These are phyloP conservation scores for Nezara viridula DNA, from an alignment of 2,888 invertebrate species.

Conservation along the genomic window DNA sequence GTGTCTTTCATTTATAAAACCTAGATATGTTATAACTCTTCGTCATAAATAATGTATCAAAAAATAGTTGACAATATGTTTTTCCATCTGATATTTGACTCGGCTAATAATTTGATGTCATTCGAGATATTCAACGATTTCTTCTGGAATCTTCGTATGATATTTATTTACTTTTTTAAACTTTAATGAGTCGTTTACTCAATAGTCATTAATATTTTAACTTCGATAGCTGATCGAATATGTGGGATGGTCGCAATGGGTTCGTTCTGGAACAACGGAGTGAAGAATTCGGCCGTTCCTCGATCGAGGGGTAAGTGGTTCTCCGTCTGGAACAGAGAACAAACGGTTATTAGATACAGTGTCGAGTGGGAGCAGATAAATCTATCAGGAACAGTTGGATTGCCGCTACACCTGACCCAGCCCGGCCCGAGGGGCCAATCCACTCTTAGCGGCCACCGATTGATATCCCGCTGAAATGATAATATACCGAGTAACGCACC, in stretches of 20 bases:
- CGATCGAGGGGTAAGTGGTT: neutral
- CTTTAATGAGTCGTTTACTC: no score
- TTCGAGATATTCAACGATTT: no score
- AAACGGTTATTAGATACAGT: slow-evolving; percentile 64
- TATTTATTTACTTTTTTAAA: no score
- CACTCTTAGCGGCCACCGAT: neutral
- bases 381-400: slow-evolving; percentile 47
- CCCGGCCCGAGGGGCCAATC: neutral
- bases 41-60: no score
- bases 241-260: neutral
- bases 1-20: no score
- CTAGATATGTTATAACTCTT: no score
- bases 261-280: neutral
- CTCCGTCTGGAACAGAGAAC: slow-evolving; percentile 62
- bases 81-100: no score
- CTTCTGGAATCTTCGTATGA: no score
- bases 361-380: slow-evolving; percentile 52
- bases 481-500: neutral
- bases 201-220: neutral
- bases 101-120: no score
- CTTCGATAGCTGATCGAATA: neutral
- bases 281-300: neutral
- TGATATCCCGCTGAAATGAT: neutral
- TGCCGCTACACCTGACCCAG: slow-evolving; percentile 22
- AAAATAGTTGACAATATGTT: no score